Conservation (phyloP, 2,797 vertebrate genomes). For the Picus viridis region DNA sequence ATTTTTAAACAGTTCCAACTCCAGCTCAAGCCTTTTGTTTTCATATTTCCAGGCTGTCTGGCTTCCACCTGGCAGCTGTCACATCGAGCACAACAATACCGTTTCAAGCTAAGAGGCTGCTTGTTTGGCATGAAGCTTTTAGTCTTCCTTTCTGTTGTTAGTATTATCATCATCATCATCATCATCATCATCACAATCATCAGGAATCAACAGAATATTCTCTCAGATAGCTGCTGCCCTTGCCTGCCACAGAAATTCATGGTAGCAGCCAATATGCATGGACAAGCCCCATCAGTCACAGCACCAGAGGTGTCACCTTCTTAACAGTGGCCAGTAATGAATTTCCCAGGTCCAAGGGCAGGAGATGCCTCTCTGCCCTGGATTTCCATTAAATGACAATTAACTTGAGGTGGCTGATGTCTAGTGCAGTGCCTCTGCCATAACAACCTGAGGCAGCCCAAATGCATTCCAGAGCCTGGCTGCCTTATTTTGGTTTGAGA, state of each 20-base stretch:
- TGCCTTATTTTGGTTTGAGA: conserved; percentile 4
- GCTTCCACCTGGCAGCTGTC: conserved; percentile 66
- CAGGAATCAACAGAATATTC: background rate
- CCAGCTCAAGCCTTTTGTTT: conserved; percentile 67
- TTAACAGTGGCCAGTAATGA: conserved; percentile 13
- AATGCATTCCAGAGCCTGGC: background rate
- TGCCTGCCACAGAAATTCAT: background rate
- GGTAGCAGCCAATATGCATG: background rate
- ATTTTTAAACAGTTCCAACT: conserved; percentile 67
- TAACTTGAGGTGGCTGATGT: background rate
- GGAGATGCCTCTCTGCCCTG: conserved; percentile 16
- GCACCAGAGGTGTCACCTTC: background rate
- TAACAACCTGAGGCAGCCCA: background rate
- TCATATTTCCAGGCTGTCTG: conserved; percentile 49
- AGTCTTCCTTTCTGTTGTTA: no score
- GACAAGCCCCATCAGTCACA: conserved; percentile 31
- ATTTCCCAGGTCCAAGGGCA: conserved; percentile 2
- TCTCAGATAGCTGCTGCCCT: conserved; percentile 38
- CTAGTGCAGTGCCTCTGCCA: conserved; percentile 6
- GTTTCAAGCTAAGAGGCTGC: conserved; percentile 28
- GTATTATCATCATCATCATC: no score
- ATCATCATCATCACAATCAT: conserved; percentile 2
- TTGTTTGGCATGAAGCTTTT: conserved; percentile 34
- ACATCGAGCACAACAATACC: conserved; percentile 39
- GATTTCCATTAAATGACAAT: conserved; percentile 10